Evolutionary conservation across 2,888 invertebrate genomes (phyloP), one percentile per base, ranked within the genome.

Genomic region (Fragum whitleyi): DNA sequence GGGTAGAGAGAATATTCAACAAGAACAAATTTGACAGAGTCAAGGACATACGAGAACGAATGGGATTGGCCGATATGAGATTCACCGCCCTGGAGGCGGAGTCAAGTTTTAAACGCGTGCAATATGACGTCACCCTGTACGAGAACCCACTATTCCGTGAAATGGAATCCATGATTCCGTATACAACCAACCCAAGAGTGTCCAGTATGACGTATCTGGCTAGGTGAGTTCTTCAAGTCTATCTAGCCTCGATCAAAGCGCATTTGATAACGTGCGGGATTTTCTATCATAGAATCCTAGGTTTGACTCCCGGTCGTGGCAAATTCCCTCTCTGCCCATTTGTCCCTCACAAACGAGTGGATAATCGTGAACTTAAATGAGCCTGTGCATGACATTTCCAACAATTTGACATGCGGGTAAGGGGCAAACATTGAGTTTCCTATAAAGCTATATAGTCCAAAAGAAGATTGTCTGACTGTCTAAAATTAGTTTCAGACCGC

Each of bases 201-300:
- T 69, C 69, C 29, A 73, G 68, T 36, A 83, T 80, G 81, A 83
- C 80, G n/a, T 83, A 73, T 65, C 73, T 81, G 1, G 83, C 85
- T n/a, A 78, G 83, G 74, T 79, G 57, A 26, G 65, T 68, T 14
- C 32, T 36, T 36, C 32, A 36, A 36, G 9, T 6, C 32, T 36
- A 9, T 36, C n/a, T n/a, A n/a, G n/a, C n/a, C n/a, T n/a, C n/a
- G n/a, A n/a, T 55, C 62, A 28, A n/a, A n/a, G n/a, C n/a, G n/a
- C n/a, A n/a, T n/a, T n/a, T n/a, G n/a, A n/a, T n/a, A n/a, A n/a
- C n/a, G n/a, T n/a, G n/a, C n/a, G n/a, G n/a, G n/a, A n/a, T n/a
- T n/a, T n/a, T n/a, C n/a, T n/a, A n/a, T n/a, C n/a, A n/a, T n/a
- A n/a, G n/a, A n/a, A n/a, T n/a, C n/a, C n/a, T n/a, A n/a, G n/a